Percentiles rank a stretch among this genome's conserved stretches.
phyloP scores from a whole-genome alignment of 2,888 invertebrate species.

The Andrena chrysosceles region DNA sequence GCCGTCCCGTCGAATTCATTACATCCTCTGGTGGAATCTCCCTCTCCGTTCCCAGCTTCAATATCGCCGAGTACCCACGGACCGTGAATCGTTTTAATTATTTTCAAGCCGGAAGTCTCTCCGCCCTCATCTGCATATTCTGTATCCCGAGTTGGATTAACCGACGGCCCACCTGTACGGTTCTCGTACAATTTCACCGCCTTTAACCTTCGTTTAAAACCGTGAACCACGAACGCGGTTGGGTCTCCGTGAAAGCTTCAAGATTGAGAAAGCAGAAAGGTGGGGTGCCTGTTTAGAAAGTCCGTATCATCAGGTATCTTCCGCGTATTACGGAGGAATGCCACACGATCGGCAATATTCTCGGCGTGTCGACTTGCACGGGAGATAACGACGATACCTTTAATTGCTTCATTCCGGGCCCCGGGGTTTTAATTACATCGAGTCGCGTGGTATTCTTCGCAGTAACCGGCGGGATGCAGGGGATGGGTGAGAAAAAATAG shows the following conservation, averaged over 20 bases:
- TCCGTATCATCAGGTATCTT: too few species aligned
- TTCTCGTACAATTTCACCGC: constrained; percentile 28
- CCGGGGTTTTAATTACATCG: not conserved
- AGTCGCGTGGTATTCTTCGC: not conserved
- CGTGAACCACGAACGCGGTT: not conserved
- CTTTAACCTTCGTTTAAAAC: constrained; percentile 1
- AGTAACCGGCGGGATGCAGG: too few species aligned
- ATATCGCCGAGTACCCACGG: constrained; percentile 30
- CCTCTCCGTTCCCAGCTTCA: not conserved
- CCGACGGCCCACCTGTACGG: not conserved
- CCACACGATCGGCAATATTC: too few species aligned
- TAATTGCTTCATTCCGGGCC: constrained; percentile 13
- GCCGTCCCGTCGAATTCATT: not conserved
- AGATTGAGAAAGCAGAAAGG: too few species aligned
- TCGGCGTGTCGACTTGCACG: too few species aligned
- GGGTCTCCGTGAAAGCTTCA: not conserved
- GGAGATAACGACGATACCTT: constrained; percentile 17
- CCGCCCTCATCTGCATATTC: constrained; percentile 47
- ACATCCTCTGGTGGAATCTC: not conserved
- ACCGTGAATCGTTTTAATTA: constrained; percentile 44
- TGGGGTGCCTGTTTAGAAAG: too few species aligned
- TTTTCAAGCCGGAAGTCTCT: constrained; percentile 28
- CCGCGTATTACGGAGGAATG: not conserved
- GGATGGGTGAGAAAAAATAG: too few species aligned
- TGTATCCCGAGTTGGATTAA: constrained; percentile 34